Conservation (phyloP, 2,797 vertebrate species). For the Notolepis coatsorum region DNA sequence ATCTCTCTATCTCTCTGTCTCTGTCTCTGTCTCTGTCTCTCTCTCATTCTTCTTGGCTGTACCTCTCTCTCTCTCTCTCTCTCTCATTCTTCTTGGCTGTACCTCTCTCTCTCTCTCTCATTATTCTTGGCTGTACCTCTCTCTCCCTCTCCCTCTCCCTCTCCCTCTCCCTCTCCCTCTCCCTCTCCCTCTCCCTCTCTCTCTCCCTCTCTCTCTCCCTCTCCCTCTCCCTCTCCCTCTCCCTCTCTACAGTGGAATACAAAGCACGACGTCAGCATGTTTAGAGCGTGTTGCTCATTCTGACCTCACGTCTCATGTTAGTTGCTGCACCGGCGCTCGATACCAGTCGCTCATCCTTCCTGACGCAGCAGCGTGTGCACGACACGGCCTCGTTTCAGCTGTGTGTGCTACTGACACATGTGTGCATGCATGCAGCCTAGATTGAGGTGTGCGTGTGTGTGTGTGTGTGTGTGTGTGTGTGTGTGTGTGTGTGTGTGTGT, state of each 20-base stretch:
- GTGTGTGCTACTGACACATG: no score
- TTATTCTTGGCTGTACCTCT: no score
- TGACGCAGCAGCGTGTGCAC: no score
- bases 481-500: neutral
- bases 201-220: conserved; percentile 1
- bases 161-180: neutral
- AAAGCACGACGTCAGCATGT: neutral
- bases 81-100: no score
- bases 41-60: conserved; percentile 9
- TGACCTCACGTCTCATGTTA: no score
- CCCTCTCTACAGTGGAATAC: neutral
- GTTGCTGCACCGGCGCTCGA: no score
- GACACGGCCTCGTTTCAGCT: no score
- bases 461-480: neutral
- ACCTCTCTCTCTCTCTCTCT: no score
- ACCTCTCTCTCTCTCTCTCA: neutral
- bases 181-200: neutral
- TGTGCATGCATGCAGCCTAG: neutral
- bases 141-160: no score
- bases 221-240: conserved; percentile 12
- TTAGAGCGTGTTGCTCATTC: neutral
- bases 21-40: neutral
- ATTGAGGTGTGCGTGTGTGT: neutral
- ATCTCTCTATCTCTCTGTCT: no score
- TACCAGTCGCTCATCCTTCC: no score